Evolutionary conservation across 2,888 invertebrate species (phyloP).

Genomic region (Netelia inedita): DNA sequence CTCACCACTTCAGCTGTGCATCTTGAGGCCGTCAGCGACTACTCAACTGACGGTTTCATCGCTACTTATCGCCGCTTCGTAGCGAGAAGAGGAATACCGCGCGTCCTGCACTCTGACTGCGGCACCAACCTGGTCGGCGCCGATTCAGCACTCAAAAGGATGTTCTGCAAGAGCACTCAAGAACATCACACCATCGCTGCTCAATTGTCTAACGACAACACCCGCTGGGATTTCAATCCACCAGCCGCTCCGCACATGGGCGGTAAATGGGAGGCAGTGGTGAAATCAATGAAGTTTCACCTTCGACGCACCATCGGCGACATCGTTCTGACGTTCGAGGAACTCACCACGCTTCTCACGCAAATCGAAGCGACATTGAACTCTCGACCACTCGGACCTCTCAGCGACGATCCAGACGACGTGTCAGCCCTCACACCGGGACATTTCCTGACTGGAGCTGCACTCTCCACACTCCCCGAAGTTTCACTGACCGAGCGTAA

Average conservation of each 20-base stretch:
- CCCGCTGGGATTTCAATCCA: conserved; percentile 7
- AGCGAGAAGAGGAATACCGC: conserved; percentile 63
- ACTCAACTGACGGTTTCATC: conserved; percentile 66
- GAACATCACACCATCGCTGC: neutral
- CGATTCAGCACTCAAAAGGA: neutral
- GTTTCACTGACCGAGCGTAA: conserved; percentile 66
- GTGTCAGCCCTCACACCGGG: conserved; percentile 67
- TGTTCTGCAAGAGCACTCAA: conserved; percentile 14
- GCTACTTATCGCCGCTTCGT: conserved; percentile 68
- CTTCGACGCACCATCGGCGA: too few species aligned
- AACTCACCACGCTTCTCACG: conserved; percentile 67
- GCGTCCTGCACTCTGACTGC: conserved; percentile 48
- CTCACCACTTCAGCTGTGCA: conserved; percentile 71
- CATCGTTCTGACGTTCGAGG: conserved; percentile 69
- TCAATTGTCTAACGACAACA: neutral
- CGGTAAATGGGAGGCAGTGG: too few species aligned
- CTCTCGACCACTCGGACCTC: conserved; percentile 68
- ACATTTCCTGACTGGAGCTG: conserved; percentile 75
- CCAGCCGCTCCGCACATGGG: too few species aligned
- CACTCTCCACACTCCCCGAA: conserved; percentile 71
- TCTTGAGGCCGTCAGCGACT: conserved; percentile 69
- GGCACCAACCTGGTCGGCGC: conserved; percentile 62
- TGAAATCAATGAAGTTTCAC: too few species aligned
- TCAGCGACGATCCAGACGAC: conserved; percentile 40
- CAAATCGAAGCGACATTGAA: conserved; percentile 72